Base-by-base conservation (phyloP, 1,140 invertebrate genomes). In the Vanessa atalanta region DNA sequence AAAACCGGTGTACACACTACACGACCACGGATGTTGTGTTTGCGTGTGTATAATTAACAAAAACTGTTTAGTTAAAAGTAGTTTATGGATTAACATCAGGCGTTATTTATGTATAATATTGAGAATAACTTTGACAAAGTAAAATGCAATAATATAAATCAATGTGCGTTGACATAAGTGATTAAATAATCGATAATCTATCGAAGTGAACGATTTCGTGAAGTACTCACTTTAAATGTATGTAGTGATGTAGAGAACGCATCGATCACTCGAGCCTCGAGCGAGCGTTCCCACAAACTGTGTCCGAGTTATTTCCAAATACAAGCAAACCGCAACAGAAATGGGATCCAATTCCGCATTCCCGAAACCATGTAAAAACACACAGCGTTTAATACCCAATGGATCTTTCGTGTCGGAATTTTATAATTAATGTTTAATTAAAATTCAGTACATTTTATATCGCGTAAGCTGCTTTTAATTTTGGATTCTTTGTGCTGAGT, bases 271-370 rank as follows among this genome's bases (percentile, higher is more conserved):
- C 11, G 16, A 20, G 57, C 55, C 23, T 14, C 9, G 20, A 57
- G 16, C 23, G 16, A 61, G 48, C 48, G 48, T 0, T 14, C 16
- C 31, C 57, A 5, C 57, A 61, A 61, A 61, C 31, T 15, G n/a
- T 55, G 66, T 68, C 50, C 15, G 43, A 47, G 57, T 68, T 57
- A 68, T 55, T 68, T 47, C 53, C 66, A 23, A 57, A 68, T 57
- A 55, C 53, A n/a, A 57, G 51, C 65, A 16, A 57, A 68, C 65
- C 65, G 65, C 53, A 47, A 57, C 66, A 61, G 57, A 61, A 61
- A 37, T 37, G 57, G 26, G 57, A 61, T 61, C 57, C 11, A 26
- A 61, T 26, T 60, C 20, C 55, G 20, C 23, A 61, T 61, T 61
- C 11, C 57, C 57, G 26, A 37, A 12, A 37, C 23, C 66, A 13